Percentiles rank a stretch among this genome's conserved stretches.
phyloP scores from a whole-genome alignment of 2,113 vertebrate species.

The Machaerirhynchus nigripectus region DNA sequence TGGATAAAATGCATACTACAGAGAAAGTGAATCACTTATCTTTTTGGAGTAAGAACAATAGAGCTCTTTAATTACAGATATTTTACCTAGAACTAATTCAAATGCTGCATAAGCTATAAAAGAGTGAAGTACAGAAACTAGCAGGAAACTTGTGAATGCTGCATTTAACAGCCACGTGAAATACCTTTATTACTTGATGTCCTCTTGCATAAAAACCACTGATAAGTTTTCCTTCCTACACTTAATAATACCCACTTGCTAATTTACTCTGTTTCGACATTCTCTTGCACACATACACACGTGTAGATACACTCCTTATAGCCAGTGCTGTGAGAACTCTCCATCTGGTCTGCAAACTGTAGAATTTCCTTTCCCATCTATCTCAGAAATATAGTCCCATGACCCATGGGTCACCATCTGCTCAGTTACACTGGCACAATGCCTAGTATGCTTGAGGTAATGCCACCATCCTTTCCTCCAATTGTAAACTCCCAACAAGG shows the following conservation, averaged over 20 bases:
- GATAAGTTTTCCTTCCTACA: neutral
- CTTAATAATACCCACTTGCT: slow-evolving; percentile 1
- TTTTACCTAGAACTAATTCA: neutral
- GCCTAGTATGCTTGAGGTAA: slow-evolving; percentile 74
- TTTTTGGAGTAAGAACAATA: neutral
- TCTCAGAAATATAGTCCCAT: slow-evolving; percentile 76
- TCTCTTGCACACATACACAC: slow-evolving; percentile 19
- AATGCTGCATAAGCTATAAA: neutral
- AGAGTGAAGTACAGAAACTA: neutral
- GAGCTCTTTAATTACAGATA: neutral
- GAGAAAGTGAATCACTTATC: neutral
- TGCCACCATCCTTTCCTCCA: slow-evolving; percentile 75
- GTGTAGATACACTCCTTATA: slow-evolving; percentile 20
- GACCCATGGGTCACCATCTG: slow-evolving; percentile 81
- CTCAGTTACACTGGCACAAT: slow-evolving; percentile 78
- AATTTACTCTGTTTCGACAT: slow-evolving; percentile 10
- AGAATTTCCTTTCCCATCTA: slow-evolving; percentile 75
- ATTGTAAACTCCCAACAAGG: slow-evolving; percentile 69
- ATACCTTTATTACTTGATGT: neutral
- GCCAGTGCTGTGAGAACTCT: slow-evolving; percentile 68
- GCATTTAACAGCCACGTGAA: neutral
- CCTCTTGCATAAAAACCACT: neutral
- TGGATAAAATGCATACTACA: neutral
- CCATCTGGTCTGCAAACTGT: slow-evolving; percentile 72
- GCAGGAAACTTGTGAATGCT: neutral